Evolutionary conservation across 2,888 invertebrate genomes (phyloP).

Genomic region (Zygothrica quintamaculata): DNA sequence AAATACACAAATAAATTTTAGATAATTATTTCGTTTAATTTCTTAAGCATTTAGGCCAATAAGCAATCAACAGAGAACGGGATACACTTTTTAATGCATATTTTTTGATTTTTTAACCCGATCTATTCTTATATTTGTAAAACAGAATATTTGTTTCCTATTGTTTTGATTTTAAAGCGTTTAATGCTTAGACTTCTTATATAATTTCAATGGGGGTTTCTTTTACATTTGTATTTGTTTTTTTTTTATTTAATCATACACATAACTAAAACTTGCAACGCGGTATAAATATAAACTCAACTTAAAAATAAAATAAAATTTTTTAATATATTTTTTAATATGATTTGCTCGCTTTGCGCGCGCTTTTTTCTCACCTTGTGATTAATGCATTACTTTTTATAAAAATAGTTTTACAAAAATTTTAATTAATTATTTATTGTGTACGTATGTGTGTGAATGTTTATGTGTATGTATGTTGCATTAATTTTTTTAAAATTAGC

Average conservation of each 20-base stretch:
- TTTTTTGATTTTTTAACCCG: conserved; percentile 50
- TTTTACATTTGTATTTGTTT: conserved; percentile 43
- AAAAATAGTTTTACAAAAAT: conserved; percentile 76
- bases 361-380: conserved; percentile 61
- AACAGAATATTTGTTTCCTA: too few relatives aligned
- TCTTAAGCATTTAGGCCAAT: conserved; percentile 36
- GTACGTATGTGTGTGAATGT: conserved; percentile 29
- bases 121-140: conserved; percentile 25
- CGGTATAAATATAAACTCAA: conserved; percentile 43
- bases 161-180: conserved; percentile 62
- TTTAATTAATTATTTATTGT: conserved; percentile 45
- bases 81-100: conserved; percentile 52
- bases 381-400: conserved; percentile 70
- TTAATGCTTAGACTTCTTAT: conserved; percentile 51
- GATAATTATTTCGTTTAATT: conserved; percentile 35
- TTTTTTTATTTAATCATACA: conserved; percentile 58
- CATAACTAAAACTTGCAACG: conserved; percentile 56
- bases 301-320: background rate
- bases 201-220: conserved; percentile 44
- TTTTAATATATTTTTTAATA: conserved; percentile 38
- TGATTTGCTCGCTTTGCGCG: conserved; percentile 58
- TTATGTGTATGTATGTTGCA: conserved; percentile 28
- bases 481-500: conserved; percentile 82
- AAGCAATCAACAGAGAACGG: conserved; percentile 38
- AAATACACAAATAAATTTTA: conserved; percentile 1